phyloP scores from a whole-genome alignment of 2,113 vertebrate genomes.

The Limanda limanda region DNA sequence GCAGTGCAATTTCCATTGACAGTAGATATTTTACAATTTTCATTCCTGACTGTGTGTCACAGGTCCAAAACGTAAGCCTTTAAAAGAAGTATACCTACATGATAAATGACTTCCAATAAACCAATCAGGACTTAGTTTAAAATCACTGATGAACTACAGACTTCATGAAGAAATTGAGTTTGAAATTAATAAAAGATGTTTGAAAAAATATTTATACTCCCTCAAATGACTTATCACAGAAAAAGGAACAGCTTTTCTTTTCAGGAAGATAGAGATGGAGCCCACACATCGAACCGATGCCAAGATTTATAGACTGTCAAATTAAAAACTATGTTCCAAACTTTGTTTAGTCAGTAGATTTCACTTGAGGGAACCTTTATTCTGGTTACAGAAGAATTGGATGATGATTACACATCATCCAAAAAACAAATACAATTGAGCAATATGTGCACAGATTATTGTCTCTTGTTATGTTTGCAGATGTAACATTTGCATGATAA shows the following conservation, averaged over 20 bases:
- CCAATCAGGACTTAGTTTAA: background rate
- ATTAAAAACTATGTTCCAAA: background rate
- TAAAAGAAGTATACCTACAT: too few relatives aligned
- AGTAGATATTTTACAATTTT: too few relatives aligned
- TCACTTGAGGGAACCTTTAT: conserved; percentile 16
- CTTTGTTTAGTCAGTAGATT: background rate
- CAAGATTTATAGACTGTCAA: background rate
- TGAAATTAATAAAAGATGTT: background rate
- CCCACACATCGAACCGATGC: background rate
- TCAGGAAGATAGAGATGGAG: background rate
- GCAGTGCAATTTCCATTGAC: background rate
- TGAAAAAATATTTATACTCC: background rate
- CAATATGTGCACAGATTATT: background rate
- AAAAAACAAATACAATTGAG: background rate
- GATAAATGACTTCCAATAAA: background rate
- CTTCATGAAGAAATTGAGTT: background rate
- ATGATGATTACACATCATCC: conserved; percentile 1
- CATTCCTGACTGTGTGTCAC: too few relatives aligned
- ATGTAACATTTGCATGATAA: conserved; percentile 7
- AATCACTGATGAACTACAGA: background rate
- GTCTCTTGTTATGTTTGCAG: background rate
- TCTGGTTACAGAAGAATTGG: conserved; percentile 8
- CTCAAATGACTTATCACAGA: background rate
- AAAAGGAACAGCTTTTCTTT: background rate
- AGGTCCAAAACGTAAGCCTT: background rate